phyloP scores from a whole-genome alignment of 2,113 vertebrate species.

The Platysteira castanea region DNA sequence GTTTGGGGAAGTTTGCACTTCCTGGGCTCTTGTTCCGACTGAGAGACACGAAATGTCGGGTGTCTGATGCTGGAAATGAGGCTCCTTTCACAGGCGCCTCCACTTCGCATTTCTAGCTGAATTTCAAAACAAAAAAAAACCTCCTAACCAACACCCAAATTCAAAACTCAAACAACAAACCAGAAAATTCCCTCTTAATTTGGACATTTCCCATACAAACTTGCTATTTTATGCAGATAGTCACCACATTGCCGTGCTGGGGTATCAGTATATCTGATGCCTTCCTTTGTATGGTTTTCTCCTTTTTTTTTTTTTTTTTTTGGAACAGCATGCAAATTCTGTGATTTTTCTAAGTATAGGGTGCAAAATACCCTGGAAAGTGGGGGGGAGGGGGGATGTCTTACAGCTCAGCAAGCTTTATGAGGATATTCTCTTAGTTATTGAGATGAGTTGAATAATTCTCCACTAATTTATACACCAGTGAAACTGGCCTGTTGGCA shows the following conservation, averaged over 20 bases:
- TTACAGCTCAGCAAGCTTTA: constrained; percentile 60
- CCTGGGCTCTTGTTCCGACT: fast-evolving
- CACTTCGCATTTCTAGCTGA: background rate
- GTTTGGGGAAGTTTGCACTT: constrained; percentile 30
- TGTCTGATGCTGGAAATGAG: background rate
- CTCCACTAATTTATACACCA: constrained; percentile 76
- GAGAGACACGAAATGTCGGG: background rate
- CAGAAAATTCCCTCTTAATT: constrained; percentile 41
- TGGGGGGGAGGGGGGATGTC: constrained; percentile 26
- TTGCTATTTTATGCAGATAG: constrained; percentile 20
- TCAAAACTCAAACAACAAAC: constrained; percentile 1
- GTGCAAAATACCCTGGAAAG: constrained; percentile 43
- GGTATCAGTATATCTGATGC: background rate
- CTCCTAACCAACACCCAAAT: background rate
- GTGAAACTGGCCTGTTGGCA: constrained; percentile 75
- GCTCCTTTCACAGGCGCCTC: background rate
- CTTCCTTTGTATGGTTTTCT: background rate
- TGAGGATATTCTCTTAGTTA: constrained; percentile 68
- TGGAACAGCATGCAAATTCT: constrained; percentile 28
- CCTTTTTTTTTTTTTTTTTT: background rate
- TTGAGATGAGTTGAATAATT: constrained; percentile 78
- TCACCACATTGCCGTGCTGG: background rate
- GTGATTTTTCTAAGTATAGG: constrained; percentile 59
- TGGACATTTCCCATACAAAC: constrained; percentile 12
- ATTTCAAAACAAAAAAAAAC: background rate